phyloP scores from a whole-genome alignment of 2,888 invertebrate genomes.

The Calliopum simillimum region DNA sequence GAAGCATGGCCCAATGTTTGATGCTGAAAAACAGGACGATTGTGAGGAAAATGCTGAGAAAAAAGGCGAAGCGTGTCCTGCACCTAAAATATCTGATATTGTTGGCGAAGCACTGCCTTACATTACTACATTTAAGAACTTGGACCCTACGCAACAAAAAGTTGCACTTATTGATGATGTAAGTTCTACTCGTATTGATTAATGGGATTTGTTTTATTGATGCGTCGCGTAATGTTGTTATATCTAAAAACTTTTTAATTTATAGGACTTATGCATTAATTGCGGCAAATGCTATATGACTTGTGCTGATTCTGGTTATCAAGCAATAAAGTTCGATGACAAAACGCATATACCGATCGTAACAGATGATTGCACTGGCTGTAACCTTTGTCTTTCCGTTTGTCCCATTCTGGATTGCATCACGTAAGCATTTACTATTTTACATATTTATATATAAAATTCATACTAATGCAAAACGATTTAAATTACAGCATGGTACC shows the following conservation, averaged over 20 bases:
- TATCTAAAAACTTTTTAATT: no score
- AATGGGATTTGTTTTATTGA: no score
- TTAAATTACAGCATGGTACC: conserved; percentile 85
- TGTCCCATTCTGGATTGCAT: conserved; percentile 99
- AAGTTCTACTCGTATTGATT: conserved; percentile 66
- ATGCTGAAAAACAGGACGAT: conserved; percentile 60
- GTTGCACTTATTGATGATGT: conserved; percentile 98
- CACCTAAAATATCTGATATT: conserved; percentile 76
- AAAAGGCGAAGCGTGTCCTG: conserved; percentile 44
- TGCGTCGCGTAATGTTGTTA: no score
- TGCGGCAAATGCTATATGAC: conserved; percentile 99
- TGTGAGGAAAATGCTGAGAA: conserved; percentile 35
- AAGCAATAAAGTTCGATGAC: conserved; percentile 91
- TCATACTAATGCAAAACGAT: background rate
- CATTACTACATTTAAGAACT: conserved; percentile 86
- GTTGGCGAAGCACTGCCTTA: conserved; percentile 80
- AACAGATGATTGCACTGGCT: conserved; percentile 93
- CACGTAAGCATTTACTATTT: conserved; percentile 72
- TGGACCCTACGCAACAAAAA: conserved; percentile 92
- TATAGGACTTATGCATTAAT: conserved; percentile 98
- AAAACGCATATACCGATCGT: conserved; percentile 92
- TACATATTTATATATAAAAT: background rate
- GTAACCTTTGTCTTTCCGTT: conserved; percentile 94
- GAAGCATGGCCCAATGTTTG: conserved; percentile 68
- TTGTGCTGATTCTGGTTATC: conserved; percentile 97